phyloP scores from a whole-genome alignment of 2,113 vertebrate species.

The Prunella fulvescens region DNA sequence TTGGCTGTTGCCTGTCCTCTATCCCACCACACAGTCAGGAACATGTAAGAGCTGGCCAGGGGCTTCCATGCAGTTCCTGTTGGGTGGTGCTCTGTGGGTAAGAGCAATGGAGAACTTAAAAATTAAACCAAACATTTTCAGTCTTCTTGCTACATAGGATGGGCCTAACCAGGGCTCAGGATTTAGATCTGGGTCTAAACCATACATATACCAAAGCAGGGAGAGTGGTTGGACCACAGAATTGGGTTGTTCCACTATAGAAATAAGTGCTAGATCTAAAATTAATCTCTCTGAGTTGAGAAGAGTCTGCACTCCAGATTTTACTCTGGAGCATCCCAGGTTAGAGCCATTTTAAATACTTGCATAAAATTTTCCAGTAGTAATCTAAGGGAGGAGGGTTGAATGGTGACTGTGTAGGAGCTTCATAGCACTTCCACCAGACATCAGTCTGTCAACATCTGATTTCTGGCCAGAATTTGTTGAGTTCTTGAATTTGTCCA shows the following conservation, averaged over 20 bases:
- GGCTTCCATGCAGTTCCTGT: fast-evolving
- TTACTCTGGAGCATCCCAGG: not conserved
- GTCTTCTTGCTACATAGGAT: not conserved
- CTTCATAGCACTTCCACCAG: not conserved
- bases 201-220: not conserved
- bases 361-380: not conserved
- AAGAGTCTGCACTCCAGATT: not conserved
- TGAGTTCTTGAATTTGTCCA: not conserved
- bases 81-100: not conserved
- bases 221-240: not conserved
- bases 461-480: not conserved
- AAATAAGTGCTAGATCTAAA: not conserved
- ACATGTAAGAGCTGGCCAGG: not conserved
- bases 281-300: not conserved
- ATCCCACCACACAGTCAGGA: not conserved
- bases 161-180: not conserved
- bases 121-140: not conserved
- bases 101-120: not conserved
- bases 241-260: not conserved
- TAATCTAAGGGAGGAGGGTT: not conserved
- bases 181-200: not conserved
- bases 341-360: not conserved
- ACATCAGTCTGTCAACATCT: not conserved
- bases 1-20: not conserved
- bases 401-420: not conserved